phyloP scores from a whole-genome alignment of 2,888 invertebrate species.

The Lingula anatina region DNA sequence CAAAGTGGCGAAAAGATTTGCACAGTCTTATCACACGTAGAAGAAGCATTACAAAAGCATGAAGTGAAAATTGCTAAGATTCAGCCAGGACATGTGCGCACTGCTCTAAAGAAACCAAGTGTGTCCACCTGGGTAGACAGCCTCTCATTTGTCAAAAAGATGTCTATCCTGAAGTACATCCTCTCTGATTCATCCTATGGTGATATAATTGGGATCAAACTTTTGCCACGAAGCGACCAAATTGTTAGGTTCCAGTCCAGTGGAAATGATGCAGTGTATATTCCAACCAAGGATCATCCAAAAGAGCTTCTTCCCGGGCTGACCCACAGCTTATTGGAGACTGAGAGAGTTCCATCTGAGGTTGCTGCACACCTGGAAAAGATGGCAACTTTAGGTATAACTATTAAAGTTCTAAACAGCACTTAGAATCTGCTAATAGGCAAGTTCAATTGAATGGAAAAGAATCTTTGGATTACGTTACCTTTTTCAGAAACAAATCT shows the following conservation, averaged over 20 bases:
- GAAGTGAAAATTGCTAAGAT: background rate
- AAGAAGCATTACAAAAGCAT: slow-evolving; percentile 4
- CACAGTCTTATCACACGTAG: slow-evolving; percentile 8
- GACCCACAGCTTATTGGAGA: too few species aligned
- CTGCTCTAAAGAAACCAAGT: background rate
- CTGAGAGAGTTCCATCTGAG: too few species aligned
- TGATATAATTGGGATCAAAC: background rate
- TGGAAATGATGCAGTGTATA: background rate
- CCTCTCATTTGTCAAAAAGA: background rate
- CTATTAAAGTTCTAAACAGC: too few species aligned
- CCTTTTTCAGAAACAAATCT: too few species aligned
- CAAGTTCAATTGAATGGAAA: too few species aligned
- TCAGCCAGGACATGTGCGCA: background rate
- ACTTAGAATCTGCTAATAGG: too few species aligned
- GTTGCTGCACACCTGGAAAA: too few species aligned
- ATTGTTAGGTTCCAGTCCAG: background rate
- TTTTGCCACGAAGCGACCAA: background rate
- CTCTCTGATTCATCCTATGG: background rate
- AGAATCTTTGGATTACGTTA: too few species aligned
- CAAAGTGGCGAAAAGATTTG: too few species aligned
- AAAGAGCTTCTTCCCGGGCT: background rate
- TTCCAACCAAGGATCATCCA: background rate
- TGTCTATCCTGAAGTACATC: background rate
- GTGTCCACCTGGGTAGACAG: too few species aligned
- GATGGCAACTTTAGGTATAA: too few species aligned